Conservation (phyloP, 1,140 invertebrate genomes). For the fruit fly (Drosophila melanogaster) region DNA sequence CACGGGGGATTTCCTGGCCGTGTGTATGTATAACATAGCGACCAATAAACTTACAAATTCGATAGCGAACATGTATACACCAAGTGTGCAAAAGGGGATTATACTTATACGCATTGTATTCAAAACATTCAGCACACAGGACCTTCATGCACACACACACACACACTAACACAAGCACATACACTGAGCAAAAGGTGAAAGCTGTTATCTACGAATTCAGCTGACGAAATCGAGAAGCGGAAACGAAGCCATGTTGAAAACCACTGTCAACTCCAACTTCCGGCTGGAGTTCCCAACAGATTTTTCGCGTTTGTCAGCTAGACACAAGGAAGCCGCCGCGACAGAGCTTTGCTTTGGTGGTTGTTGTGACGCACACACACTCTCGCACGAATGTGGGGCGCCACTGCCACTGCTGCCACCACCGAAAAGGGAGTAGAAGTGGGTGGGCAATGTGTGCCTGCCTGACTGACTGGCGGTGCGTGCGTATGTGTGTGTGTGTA, state of each 20-base stretch:
- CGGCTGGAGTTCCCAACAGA: constrained; percentile 54
- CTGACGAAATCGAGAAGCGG: constrained; percentile 38
- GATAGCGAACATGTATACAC: constrained; percentile 24
- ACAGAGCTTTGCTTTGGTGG: constrained; percentile 69
- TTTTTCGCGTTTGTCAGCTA: constrained; percentile 49
- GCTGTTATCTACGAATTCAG: not conserved
- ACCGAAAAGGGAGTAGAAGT: constrained; percentile 58
- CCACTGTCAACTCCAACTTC: constrained; percentile 47
- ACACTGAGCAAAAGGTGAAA: not conserved
- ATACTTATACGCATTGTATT: constrained; percentile 12
- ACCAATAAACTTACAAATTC: constrained; percentile 59
- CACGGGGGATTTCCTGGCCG: constrained; percentile 16
- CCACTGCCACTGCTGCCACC: constrained; percentile 54
- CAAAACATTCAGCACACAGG: constrained; percentile 4
- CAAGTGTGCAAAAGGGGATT: not conserved
- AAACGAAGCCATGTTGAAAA: constrained; percentile 75
- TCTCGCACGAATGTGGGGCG: constrained; percentile 64
- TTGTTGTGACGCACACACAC: constrained; percentile 58
- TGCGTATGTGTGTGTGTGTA: constrained; percentile 5
- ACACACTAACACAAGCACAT: not conserved
- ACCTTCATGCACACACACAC: not conserved
- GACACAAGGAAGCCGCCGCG: constrained; percentile 69
- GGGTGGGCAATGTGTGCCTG: constrained; percentile 33
- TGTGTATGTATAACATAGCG: constrained; percentile 74
- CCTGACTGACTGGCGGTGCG: not conserved